Evolutionary conservation across 2,888 invertebrate species (phyloP).

Genomic region (Xestoiulus laeticollis): DNA sequence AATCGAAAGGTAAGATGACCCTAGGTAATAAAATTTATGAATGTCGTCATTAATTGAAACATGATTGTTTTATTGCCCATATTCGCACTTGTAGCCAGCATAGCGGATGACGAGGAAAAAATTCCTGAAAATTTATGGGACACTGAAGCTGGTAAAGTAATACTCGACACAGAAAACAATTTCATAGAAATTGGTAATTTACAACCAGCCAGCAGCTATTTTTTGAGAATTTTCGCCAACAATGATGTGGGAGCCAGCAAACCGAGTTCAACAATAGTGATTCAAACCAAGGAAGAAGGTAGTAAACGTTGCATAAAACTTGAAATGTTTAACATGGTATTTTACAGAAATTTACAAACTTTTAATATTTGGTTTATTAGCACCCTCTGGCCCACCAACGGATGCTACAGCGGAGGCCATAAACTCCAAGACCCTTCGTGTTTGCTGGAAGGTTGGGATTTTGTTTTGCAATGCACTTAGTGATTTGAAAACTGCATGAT

Average conservation of each 20-base stretch:
- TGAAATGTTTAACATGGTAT: neutral
- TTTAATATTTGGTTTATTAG: constrained; percentile 44
- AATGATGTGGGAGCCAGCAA: constrained; percentile 82
- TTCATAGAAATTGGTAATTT: constrained; percentile 64
- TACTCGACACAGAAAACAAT: constrained; percentile 46
- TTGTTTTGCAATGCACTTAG: no score
- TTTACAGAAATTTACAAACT: neutral
- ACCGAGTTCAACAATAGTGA: constrained; percentile 90
- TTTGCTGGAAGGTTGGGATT: constrained; percentile 62
- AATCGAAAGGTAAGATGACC: neutral
- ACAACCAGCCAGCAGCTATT: constrained; percentile 90
- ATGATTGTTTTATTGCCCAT: neutral
- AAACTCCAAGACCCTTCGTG: constrained; percentile 54
- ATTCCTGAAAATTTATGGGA: constrained; percentile 48
- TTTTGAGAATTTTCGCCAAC: constrained; percentile 90
- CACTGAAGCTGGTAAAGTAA: constrained; percentile 18
- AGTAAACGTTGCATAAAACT: neutral
- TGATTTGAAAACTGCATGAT: no score
- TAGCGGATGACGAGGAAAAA: neutral
- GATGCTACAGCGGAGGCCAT: constrained; percentile 52
- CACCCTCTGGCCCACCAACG: constrained; percentile 54
- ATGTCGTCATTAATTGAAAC: neutral
- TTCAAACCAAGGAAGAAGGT: constrained; percentile 91
- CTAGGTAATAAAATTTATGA: neutral
- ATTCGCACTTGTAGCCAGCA: neutral